Evolutionary conservation across 2,113 vertebrate genomes (phyloP), one percentile per base, ranked within the genome.

Genomic region (Cygnus buccinator): DNA sequence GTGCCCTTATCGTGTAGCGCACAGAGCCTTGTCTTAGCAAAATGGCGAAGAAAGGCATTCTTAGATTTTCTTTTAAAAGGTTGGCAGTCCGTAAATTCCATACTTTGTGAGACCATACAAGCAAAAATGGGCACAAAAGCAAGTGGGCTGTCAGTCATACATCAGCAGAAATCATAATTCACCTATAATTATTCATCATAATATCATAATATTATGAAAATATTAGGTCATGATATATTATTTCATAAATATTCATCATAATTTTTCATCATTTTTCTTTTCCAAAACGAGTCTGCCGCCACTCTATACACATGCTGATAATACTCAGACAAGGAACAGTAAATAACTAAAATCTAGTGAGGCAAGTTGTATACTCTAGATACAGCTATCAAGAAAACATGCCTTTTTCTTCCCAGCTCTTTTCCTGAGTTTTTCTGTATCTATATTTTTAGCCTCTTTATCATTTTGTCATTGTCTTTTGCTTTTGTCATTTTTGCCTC

Each of bases 1-100:
- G 37, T 26, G 48, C 6, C 7, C 33, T 35, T 44, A 13, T 48
- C 8, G 1, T 26, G 2, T 0, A 1, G 1, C 0, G 11, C 55
- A n/a, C 14, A 13, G 31, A 65, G 4, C 17, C 11, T 41, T 9
- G 31, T 16, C 55, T 28, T 37, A 23, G 58, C 62, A 74, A 37
- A 54, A 63, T 3, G 17, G 28, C 7, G 18, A 67, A 58, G 18
- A 33, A 26, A 63, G 6, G 11, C 4, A 5, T 11, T 37, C 9
- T 28, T 37, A 11, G 23, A 26, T 39, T 25, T 22, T n/a, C 33
- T 35, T 35, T 61, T 39, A 18, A 26, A 28, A 18, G 61, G 16
- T 39, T 12, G 11, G 35, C 61, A 63, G 35, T 25, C 50, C 7
- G 22, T 52, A 52, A 67, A 68, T 44, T 15, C 8, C 2, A 0